Percentiles rank a stretch among this genome's conserved stretches.
phyloP scores from a whole-genome alignment of 2,797 vertebrate genomes.

The Hippocampus kuda region DNA sequence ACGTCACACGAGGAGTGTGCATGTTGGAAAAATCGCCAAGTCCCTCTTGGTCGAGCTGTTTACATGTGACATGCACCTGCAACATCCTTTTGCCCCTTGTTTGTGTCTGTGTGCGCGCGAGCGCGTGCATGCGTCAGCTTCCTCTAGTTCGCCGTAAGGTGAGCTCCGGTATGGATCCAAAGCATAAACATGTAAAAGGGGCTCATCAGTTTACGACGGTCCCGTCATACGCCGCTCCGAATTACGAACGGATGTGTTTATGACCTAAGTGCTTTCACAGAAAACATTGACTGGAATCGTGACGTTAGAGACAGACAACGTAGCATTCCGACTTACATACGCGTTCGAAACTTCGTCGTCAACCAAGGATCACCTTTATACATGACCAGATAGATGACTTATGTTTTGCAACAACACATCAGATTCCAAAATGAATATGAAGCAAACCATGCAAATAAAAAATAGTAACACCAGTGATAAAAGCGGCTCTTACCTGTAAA shows the following conservation, averaged over 20 bases:
- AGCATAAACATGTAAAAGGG: background rate
- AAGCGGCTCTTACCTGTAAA: slow-evolving; percentile 66
- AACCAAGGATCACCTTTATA: background rate
- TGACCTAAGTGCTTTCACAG: background rate
- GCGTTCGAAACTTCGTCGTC: background rate
- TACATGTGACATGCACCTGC: slow-evolving; percentile 20
- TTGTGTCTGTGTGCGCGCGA: background rate
- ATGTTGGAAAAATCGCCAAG: slow-evolving; percentile 3
- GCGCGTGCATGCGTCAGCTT: background rate
- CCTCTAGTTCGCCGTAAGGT: background rate
- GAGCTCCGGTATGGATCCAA: background rate
- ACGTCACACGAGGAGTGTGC: slow-evolving; percentile 20
- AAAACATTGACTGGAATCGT: background rate
- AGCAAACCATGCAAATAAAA: background rate
- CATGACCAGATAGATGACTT: background rate
- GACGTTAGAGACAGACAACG: background rate
- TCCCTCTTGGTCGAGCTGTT: slow-evolving; percentile 20
- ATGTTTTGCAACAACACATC: background rate
- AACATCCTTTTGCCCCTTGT: slow-evolving; percentile 18
- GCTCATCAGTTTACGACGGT: background rate
- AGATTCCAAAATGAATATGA: background rate
- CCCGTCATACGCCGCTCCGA: background rate
- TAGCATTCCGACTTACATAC: background rate
- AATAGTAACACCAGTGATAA: background rate
- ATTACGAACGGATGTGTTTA: background rate